A percentile compares a stretch with the other conserved stretches of the same genome.
Conservation (phyloP, 2,888 invertebrate species). For the Aethes cnicana region DNA sequence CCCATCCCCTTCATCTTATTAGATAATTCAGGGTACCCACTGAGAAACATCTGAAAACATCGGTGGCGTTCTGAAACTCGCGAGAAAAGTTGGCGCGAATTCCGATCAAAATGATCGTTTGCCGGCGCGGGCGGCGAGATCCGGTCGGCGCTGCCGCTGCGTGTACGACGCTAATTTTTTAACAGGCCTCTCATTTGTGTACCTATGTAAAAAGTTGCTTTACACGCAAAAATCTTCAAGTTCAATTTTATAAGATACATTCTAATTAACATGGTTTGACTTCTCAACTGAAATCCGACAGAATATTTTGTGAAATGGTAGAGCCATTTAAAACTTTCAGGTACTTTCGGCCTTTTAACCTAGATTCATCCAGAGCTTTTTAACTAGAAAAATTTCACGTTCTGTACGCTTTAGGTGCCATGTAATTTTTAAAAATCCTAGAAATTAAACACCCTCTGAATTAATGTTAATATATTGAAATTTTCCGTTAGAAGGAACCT, state of each 20-base stretch:
- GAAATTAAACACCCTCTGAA: no score
- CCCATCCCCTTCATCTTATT: constrained; percentile 2
- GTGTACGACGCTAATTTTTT: constrained; percentile 3
- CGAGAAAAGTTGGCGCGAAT: constrained; percentile 51
- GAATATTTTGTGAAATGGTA: no score
- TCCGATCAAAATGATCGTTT: constrained; percentile 34
- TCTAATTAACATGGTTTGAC: no score
- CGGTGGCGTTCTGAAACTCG: constrained; percentile 41
- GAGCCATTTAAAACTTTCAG: no score
- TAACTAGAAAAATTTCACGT: no score
- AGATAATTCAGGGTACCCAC: neutral
- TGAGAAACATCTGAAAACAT: constrained; percentile 9
- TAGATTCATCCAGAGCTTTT: no score
- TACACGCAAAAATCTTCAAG: constrained; percentile 3
- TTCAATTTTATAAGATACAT: neutral
- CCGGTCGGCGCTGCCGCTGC: constrained; percentile 10
- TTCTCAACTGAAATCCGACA: no score
- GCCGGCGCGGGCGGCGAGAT: constrained; percentile 15
- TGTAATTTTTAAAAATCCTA: no score
- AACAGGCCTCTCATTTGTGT: constrained; percentile 2
- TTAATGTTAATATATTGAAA: no score
- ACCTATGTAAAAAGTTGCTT: constrained; percentile 3
- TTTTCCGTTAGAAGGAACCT: no score
- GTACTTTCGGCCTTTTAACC: no score
- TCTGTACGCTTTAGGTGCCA: no score